Evolutionary conservation across 2,888 invertebrate species (phyloP).

Genomic region (Herminia tarsipennalis): DNA sequence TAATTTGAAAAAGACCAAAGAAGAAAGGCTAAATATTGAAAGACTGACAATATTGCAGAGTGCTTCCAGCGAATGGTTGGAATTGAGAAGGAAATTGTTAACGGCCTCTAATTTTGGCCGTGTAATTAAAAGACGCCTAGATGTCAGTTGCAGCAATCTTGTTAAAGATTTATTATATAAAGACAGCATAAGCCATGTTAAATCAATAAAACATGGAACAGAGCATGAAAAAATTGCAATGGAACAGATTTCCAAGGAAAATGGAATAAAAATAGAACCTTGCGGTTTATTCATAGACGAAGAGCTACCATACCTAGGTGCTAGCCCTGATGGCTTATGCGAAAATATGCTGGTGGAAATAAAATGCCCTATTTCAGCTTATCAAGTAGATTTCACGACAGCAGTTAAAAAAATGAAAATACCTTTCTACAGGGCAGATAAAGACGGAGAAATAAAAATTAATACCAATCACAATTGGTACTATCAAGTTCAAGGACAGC

Average conservation of each 20-base stretch:
- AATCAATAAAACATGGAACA: too few species aligned
- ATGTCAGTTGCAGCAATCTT: slow-evolving; percentile 6
- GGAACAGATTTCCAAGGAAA: not conserved
- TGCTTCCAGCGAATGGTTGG: not conserved
- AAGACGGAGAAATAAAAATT: too few species aligned
- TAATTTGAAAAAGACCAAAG: not conserved
- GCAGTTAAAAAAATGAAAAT: too few species aligned
- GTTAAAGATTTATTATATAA: slow-evolving; percentile 3
- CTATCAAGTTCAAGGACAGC: too few species aligned
- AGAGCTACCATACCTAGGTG: not conserved
- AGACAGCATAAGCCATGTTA: too few species aligned
- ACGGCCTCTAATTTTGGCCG: slow-evolving; percentile 13
- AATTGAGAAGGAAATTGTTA: too few species aligned
- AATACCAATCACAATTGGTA: too few species aligned
- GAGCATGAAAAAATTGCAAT: not conserved
- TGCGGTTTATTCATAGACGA: not conserved
- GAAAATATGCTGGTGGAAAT: not conserved
- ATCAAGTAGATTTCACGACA: not conserved
- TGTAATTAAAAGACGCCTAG: slow-evolving; percentile 5
- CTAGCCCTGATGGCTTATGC: not conserved
- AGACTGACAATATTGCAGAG: not conserved
- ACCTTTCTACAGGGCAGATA: too few species aligned
- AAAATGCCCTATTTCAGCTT: not conserved
- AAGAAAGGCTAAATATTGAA: not conserved
- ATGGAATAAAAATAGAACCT: not conserved